These are phyloP conservation scores for Lutraria rhynchaena DNA, from an alignment of 1,140 invertebrate species.

Conservation along the genomic window DNA sequence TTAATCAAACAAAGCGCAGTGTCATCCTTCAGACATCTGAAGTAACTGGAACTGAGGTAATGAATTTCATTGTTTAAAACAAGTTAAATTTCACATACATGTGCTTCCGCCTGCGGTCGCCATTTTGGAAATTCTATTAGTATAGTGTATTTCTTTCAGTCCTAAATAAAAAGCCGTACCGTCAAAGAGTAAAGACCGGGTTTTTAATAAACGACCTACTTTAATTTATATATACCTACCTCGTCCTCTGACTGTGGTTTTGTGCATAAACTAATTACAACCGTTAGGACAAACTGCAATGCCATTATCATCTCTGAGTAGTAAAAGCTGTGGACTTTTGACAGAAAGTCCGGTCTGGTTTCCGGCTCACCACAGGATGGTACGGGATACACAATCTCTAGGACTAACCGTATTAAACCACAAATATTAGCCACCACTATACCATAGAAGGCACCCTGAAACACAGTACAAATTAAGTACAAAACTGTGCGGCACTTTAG, in stretches of 20 bases:
- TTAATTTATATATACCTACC: background rate
- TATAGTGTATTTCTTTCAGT: background rate
- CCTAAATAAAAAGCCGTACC: background rate
- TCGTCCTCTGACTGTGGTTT: constrained; percentile 21
- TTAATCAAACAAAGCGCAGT: too few species aligned
- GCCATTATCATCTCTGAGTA: constrained; percentile 46
- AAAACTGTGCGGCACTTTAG: too few species aligned
- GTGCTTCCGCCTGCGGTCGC: too few species aligned
- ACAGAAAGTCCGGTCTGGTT: constrained; percentile 20
- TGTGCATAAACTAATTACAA: constrained; percentile 28
- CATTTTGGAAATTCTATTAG: background rate
- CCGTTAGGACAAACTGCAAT: constrained; percentile 21
- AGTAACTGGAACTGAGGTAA: too few species aligned
- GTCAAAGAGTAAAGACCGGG: background rate
- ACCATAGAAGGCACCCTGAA: constrained; percentile 39
- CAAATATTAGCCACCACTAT: constrained; percentile 16
- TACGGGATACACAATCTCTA: constrained; percentile 32
- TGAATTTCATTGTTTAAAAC: too few species aligned
- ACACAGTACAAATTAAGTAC: too few species aligned
- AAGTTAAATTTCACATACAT: too few species aligned
- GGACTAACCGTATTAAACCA: constrained; percentile 20
- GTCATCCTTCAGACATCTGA: too few species aligned
- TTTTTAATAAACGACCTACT: background rate
- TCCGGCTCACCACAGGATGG: constrained; percentile 33
- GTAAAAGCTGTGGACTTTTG: constrained; percentile 41